Conservation (phyloP, 2,113 vertebrate genomes). For the Colinus virginianus region DNA sequence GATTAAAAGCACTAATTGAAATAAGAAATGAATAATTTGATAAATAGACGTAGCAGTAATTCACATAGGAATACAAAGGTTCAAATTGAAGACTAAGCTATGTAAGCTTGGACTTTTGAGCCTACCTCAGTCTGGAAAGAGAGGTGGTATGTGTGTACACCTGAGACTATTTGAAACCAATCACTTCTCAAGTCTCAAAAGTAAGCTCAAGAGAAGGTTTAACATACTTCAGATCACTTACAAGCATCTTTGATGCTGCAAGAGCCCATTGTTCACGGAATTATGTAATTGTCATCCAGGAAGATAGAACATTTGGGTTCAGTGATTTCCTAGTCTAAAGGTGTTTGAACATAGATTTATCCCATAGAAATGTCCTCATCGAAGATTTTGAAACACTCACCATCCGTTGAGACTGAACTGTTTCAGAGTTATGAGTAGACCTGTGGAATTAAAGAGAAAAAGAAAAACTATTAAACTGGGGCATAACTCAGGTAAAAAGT, state of each 20-base stretch:
- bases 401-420: accelerated
- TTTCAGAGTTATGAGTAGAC: neutral
- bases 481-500: neutral
- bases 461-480: neutral
- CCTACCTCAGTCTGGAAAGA: neutral
- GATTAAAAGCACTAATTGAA: neutral
- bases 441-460: neutral
- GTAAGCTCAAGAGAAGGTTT: neutral
- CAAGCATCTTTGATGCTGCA: neutral
- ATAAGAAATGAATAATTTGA: neutral
- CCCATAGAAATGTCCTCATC: neutral
- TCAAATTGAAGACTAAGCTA: neutral
- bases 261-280: neutral
- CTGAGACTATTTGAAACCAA: neutral
- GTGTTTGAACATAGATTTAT: neutral
- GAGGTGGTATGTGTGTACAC: neutral
- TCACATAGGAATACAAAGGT: neutral
- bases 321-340: neutral
- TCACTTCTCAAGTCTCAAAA: neutral
- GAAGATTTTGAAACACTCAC: neutral
- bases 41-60: neutral
- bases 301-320: neutral
- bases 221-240: accelerated
- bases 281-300: neutral
- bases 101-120: neutral